Percentiles rank a stretch among this genome's conserved stretches.
phyloP scores from a whole-genome alignment of 92 coral and sea anemone genomes.

The Siderastrea radians region DNA sequence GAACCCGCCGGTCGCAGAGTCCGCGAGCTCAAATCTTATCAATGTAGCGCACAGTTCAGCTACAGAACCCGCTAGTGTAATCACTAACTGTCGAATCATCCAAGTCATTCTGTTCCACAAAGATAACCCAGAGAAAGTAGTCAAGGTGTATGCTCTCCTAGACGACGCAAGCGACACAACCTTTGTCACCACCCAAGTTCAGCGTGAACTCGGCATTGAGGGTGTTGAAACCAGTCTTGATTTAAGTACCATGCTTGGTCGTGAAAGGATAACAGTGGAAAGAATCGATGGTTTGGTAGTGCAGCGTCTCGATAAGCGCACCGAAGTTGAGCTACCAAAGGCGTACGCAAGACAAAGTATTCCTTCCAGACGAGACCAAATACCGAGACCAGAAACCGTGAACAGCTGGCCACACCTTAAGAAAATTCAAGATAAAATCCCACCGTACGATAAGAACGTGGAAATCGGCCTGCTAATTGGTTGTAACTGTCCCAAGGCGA shows the following conservation, averaged over 20 bases:
- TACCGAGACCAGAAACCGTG: too few species aligned
- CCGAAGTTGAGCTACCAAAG: constrained; percentile 1
- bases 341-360: too few species aligned
- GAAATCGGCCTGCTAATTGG: background rate
- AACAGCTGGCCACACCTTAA: too few species aligned
- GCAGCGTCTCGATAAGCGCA: constrained; percentile 2
- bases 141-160: constrained; percentile 42
- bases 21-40: constrained; percentile 21
- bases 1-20: constrained; percentile 8
- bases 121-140: constrained; percentile 12
- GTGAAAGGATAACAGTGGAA: too few species aligned
- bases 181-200: constrained; percentile 8
- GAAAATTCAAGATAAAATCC: background rate
- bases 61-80: background rate
- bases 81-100: constrained; percentile 39
- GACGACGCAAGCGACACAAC: constrained; percentile 62
- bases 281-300: constrained; percentile 32
- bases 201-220: constrained; percentile 24
- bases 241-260: constrained; percentile 58
- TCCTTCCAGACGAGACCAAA: too few species aligned
- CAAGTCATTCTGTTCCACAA: constrained; percentile 47
- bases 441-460: background rate
- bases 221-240: constrained; percentile 13
- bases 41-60: constrained; percentile 19
- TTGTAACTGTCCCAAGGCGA: background rate